These are phyloP conservation scores for Dendroctonus ponderosae DNA, from an alignment of 1,140 invertebrate species.

Conservation along the genomic window DNA sequence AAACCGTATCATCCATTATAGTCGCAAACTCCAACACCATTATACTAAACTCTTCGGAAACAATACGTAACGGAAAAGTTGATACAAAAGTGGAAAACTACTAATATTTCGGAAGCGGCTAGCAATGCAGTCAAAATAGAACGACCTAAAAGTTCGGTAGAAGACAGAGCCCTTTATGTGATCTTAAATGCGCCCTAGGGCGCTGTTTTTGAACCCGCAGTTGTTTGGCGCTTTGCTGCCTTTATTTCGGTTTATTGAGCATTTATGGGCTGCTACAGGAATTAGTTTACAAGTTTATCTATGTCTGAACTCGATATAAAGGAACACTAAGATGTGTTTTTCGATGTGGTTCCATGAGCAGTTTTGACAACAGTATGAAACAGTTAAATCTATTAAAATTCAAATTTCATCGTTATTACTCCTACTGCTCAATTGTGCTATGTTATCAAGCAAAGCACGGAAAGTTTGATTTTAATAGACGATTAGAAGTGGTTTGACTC, in stretches of 20 bases:
- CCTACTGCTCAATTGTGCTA: too few species aligned
- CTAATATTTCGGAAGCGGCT: constrained; percentile 7
- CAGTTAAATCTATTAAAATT: too few species aligned
- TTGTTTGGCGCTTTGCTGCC: constrained; percentile 24
- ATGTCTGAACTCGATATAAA: constrained; percentile 11
- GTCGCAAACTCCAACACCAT: neutral
- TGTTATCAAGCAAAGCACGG: too few species aligned
- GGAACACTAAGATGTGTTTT: neutral
- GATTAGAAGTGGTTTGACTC: too few species aligned
- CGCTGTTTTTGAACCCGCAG: constrained; percentile 23
- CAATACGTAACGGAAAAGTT: constrained; percentile 6
- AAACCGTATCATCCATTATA: neutral
- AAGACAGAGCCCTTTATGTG: constrained; percentile 21
- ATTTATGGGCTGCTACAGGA: constrained; percentile 21
- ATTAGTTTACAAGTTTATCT: constrained; percentile 30
- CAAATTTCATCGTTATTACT: too few species aligned
- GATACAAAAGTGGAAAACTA: constrained; percentile 21
- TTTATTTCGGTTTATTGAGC: constrained; percentile 29
- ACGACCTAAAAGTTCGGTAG: constrained; percentile 17
- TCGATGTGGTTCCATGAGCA: too few species aligned
- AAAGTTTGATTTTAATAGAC: too few species aligned
- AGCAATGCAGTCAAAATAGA: constrained; percentile 17
- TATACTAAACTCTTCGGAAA: constrained; percentile 1
- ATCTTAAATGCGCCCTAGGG: constrained; percentile 31
- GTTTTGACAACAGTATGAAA: too few species aligned